phyloP scores from a whole-genome alignment of 1,140 invertebrate genomes.

The Druon quercuslanigerum region DNA sequence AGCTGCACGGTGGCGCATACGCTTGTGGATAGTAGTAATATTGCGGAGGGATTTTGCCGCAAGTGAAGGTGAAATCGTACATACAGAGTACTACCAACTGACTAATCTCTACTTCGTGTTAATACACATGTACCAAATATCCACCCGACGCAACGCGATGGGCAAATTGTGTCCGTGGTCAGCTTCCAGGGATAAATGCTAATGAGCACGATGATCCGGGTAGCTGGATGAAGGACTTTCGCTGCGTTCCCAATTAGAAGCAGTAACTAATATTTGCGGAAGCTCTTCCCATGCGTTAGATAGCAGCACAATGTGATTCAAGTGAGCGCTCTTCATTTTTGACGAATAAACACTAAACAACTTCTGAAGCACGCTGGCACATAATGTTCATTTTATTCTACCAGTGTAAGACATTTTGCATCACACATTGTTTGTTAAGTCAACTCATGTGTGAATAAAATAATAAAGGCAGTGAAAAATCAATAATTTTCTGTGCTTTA shows the following conservation, averaged over 20 bases:
- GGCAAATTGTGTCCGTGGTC: constrained; percentile 5
- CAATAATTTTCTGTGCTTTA: no score
- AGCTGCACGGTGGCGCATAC: background rate
- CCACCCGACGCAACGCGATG: no score
- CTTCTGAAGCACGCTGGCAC: background rate
- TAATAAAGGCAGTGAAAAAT: no score
- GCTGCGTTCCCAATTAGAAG: constrained; percentile 41
- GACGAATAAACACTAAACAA: constrained; percentile 4
- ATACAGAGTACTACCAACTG: background rate
- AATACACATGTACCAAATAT: background rate
- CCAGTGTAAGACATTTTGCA: constrained; percentile 12
- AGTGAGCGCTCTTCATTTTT: constrained; percentile 10
- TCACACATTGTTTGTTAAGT: background rate
- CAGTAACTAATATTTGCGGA: constrained; percentile 19
- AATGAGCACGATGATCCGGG: constrained; percentile 28
- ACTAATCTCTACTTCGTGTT: background rate
- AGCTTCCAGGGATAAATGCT: constrained; percentile 33
- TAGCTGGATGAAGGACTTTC: constrained; percentile 39
- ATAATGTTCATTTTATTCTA: constrained; percentile 5
- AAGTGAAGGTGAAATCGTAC: background rate
- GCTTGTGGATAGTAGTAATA: background rate
- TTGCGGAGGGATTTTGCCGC: background rate
- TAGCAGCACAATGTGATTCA: background rate
- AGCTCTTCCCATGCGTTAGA: constrained; percentile 19
- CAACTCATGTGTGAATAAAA: no score